phyloP scores from a whole-genome alignment of 2,113 vertebrate genomes.

The Phyllopteryx taeniolatus region DNA sequence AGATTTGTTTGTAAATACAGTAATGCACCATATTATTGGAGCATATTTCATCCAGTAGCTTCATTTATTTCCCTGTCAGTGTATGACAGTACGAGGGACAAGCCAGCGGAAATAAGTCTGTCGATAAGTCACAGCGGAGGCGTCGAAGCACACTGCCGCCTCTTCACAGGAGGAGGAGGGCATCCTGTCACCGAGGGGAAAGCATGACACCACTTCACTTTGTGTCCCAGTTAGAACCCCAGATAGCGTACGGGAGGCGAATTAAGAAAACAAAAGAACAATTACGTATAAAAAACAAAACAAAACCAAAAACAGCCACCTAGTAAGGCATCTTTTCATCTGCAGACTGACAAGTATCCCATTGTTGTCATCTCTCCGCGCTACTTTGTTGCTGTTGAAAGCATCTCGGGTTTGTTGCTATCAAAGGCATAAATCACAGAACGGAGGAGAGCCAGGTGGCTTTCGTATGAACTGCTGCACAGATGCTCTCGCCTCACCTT shows the following conservation, averaged over 20 bases:
- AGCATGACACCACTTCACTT: slow-evolving; percentile 59
- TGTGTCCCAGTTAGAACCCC: slow-evolving; percentile 57
- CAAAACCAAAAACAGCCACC: slow-evolving; percentile 39
- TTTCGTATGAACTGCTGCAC: slow-evolving; percentile 67
- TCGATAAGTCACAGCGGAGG: slow-evolving; percentile 50
- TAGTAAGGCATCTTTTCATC: slow-evolving; percentile 71
- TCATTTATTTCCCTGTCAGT: slow-evolving; percentile 16
- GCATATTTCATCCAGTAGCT: slow-evolving; percentile 12
- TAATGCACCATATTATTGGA: not conserved
- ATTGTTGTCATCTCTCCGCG: slow-evolving; percentile 68
- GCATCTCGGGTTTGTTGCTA: slow-evolving; percentile 62
- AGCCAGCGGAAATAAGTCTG: slow-evolving; percentile 54
- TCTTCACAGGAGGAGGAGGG: slow-evolving; percentile 40
- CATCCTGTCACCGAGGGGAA: slow-evolving; percentile 43
- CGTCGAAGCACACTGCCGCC: slow-evolving; percentile 48
- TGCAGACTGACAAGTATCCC: slow-evolving; percentile 72
- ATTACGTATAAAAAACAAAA: slow-evolving; percentile 43
- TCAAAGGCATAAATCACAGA: slow-evolving; percentile 73
- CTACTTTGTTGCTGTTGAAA: slow-evolving; percentile 71
- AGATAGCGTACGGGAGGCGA: slow-evolving; percentile 50
- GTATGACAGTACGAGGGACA: slow-evolving; percentile 45
- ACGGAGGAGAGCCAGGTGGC: slow-evolving; percentile 66
- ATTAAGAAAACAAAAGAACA: slow-evolving; percentile 46
- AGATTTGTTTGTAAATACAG: not conserved
- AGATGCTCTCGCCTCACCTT: slow-evolving; percentile 61